Evolutionary conservation across 2,888 invertebrate species (phyloP), one percentile per base, ranked within the genome.

Genomic region (Clanis bilineata): DNA sequence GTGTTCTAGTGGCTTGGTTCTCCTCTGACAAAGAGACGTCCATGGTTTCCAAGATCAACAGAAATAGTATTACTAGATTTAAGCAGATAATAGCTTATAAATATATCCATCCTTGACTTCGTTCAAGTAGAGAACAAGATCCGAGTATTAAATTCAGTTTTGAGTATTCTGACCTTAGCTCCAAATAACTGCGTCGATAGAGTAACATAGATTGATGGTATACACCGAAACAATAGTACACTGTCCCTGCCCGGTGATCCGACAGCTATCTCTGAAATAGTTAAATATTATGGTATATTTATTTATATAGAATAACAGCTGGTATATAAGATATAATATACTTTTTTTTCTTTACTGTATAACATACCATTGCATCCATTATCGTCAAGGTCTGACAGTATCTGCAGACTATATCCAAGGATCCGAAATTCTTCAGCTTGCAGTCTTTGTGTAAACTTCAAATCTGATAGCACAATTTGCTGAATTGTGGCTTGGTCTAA

Each of bases 401-500:
- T 69, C 55, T 80, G 80, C 0, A 90, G 68, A 58, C 86, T 86
- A 28, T 72, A 82, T 1, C 90, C 90, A 15, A 87, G 78, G 0
- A 62, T 69, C 22, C 58, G 68, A 1, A 67, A 67, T 0, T 58
- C 41, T 1, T 58, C n/a, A 2, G 67, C 71, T 2, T 67, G 58
- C 36, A 90, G 76, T 39, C 59, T 71, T 64, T 88, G 88, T 0
- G 70, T 74, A 6, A 69, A 38, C 1, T 62, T 67, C 3, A 88
- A 60, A 0, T 79, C 69, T 0, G 73, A 62, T 1, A 85, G 15
- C 1, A 58, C 36, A 7, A 77, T 63, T 7, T 64, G 22, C 7
- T 61, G 70, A 15, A 41, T 56, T 0, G 56, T 55, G 0, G 47
- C 36, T 4, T 64, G 23, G 10, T 65, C 28, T 2, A 68, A 61